A percentile compares a stretch with the other conserved stretches of the same genome.
Conservation (phyloP, 2,888 invertebrate genomes). For the Heterodera filipjevi region DNA sequence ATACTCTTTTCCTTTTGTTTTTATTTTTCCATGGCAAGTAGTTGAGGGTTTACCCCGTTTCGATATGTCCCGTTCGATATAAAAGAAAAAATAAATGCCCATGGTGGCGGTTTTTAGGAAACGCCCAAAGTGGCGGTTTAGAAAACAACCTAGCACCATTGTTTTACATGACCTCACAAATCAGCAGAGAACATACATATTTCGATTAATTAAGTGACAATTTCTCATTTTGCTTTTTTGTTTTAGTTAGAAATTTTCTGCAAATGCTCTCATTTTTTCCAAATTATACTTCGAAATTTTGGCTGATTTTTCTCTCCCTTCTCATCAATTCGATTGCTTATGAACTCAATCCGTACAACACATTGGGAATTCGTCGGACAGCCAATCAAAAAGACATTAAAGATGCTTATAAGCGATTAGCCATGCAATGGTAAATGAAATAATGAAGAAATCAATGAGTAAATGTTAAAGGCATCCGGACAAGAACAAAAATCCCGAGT, state of each 20-base stretch:
- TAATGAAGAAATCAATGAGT: conserved; percentile 39
- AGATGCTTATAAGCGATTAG: conserved; percentile 84
- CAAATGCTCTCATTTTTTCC: not conserved
- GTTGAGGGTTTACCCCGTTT: too few relatives aligned
- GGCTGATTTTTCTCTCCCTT: not conserved
- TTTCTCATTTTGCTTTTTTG: not conserved
- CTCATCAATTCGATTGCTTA: not conserved
- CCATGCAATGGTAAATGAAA: conserved; percentile 79
- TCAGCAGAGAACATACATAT: too few relatives aligned
- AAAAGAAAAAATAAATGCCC: too few relatives aligned
- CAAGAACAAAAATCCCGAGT: conserved; percentile 53
- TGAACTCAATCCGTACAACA: conserved; percentile 52
- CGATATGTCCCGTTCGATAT: too few relatives aligned
- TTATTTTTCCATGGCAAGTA: too few relatives aligned
- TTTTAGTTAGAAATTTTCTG: not conserved
- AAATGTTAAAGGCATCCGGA: conserved; percentile 60
- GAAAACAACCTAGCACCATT: too few relatives aligned
- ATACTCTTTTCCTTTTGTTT: too few relatives aligned
- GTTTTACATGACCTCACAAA: too few relatives aligned
- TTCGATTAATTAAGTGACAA: too few relatives aligned
- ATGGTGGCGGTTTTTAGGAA: too few relatives aligned
- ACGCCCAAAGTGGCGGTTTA: too few relatives aligned
- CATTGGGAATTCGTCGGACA: conserved; percentile 77
- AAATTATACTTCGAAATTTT: not conserved
- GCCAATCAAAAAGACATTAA: conserved; percentile 82